Evolutionary conservation across 2,797 vertebrate species (phyloP).

Genomic region (Tapera naevia): DNA sequence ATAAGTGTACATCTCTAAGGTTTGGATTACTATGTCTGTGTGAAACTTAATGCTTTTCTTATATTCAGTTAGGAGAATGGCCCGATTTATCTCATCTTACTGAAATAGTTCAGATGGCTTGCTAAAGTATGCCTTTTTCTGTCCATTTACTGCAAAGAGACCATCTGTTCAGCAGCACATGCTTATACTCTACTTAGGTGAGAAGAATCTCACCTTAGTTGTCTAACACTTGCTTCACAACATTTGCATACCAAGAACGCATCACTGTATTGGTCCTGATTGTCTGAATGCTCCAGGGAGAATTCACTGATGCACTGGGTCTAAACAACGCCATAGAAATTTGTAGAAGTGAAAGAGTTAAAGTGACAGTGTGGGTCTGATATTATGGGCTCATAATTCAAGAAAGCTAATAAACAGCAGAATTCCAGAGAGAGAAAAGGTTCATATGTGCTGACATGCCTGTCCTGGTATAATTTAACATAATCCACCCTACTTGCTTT

Average conservation of each 20-base stretch:
- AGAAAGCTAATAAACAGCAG: background rate
- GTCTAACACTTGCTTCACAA: background rate
- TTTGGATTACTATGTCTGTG: background rate
- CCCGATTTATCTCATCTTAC: background rate
- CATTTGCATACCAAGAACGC: background rate
- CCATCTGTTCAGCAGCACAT: background rate
- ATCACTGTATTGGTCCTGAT: background rate
- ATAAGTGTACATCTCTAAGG: background rate
- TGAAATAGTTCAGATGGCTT: background rate
- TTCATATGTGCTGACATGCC: background rate
- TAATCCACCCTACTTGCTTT: conserved; percentile 30
- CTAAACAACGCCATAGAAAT: background rate
- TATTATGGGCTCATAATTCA: background rate
- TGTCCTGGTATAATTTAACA: background rate
- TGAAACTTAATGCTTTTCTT: background rate
- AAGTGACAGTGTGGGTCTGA: background rate
- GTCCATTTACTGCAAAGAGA: background rate
- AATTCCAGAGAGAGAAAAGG: background rate
- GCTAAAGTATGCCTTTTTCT: background rate
- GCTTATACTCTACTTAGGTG: background rate
- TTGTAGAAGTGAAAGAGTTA: background rate
- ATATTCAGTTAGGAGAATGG: background rate
- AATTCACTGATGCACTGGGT: background rate
- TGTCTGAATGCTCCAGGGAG: background rate
- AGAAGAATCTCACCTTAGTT: background rate